These are phyloP conservation scores for Netelia melanura DNA, from an alignment of 2,888 invertebrate species.

Conservation along the genomic window DNA sequence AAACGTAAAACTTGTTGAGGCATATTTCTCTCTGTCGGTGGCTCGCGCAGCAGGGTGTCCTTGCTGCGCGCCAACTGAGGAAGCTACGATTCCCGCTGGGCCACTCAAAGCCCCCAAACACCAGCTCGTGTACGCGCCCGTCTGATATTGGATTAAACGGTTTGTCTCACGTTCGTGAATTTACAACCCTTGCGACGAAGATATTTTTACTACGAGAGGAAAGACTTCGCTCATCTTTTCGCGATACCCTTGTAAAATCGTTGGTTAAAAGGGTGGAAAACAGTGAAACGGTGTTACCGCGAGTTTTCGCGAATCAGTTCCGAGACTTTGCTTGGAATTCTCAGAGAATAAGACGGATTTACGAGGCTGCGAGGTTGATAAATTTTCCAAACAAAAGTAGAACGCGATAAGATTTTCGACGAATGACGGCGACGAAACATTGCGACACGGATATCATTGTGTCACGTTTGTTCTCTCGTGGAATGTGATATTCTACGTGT, in stretches of 20 bases:
- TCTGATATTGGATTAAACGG: constrained; percentile 75
- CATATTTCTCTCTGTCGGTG: constrained; percentile 14
- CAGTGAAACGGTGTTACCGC: background rate
- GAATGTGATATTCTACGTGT: constrained; percentile 56
- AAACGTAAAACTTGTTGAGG: constrained; percentile 42
- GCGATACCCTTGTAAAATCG: background rate
- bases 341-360: background rate
- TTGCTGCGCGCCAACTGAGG: constrained; percentile 70
- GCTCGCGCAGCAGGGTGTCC: constrained; percentile 72
- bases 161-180: constrained; percentile 62
- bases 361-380: background rate
- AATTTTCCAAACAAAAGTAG: constrained; percentile 14
- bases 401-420: constrained; percentile 20
- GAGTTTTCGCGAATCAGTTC: background rate
- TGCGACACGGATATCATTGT: constrained; percentile 38
- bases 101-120: constrained; percentile 71
- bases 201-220: constrained; percentile 22
- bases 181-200: constrained; percentile 62
- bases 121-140: constrained; percentile 58
- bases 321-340: background rate
- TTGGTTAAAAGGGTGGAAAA: background rate
- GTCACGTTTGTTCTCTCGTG: constrained; percentile 50
- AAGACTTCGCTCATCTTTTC: background rate
- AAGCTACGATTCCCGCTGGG: constrained; percentile 74
- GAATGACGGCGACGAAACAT: background rate